These are phyloP conservation scores for Rhodinocichla rosea DNA, from an alignment of 2,113 vertebrate species.

Conservation along the genomic window DNA sequence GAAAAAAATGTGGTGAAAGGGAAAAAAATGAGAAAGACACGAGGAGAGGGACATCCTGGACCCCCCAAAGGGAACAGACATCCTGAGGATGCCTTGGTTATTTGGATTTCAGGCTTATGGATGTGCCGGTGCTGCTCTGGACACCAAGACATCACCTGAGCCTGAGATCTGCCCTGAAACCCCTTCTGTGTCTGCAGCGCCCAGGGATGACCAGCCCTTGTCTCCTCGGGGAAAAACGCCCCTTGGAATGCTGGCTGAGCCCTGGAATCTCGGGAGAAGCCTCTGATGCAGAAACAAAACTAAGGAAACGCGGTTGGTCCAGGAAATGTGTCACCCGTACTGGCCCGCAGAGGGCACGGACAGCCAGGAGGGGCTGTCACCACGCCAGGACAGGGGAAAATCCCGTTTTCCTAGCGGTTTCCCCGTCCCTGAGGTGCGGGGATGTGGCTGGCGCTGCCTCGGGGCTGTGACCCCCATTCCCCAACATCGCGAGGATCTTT, in stretches of 20 bases:
- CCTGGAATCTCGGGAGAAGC: not conserved
- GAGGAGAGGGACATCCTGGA: not conserved
- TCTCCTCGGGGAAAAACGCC: not conserved
- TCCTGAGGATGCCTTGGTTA: fast-evolving
- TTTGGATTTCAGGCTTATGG: not conserved
- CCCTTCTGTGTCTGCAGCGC: fast-evolving
- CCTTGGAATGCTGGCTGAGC: too few species aligned
- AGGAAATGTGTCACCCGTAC: fast-evolving
- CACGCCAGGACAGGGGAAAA: fast-evolving
- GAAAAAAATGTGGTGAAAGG: not conserved
- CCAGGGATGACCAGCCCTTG: fast-evolving
- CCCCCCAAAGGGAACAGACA: fast-evolving
- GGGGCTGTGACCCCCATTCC: not conserved
- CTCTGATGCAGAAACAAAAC: not conserved
- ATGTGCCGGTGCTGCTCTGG: fast-evolving
- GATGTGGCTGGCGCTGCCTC: not conserved
- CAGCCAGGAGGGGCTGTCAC: not conserved
- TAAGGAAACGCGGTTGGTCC: fast-evolving
- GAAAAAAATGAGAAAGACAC: not conserved
- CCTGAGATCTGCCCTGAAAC: not conserved
- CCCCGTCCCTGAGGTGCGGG: not conserved
- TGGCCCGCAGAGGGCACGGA: fast-evolving
- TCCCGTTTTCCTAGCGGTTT: fast-evolving
- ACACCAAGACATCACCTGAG: not conserved
- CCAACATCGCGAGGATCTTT: too few species aligned